Base-by-base conservation (phyloP, 2,888 invertebrate species). In the Drosophila meridionalis region DNA sequence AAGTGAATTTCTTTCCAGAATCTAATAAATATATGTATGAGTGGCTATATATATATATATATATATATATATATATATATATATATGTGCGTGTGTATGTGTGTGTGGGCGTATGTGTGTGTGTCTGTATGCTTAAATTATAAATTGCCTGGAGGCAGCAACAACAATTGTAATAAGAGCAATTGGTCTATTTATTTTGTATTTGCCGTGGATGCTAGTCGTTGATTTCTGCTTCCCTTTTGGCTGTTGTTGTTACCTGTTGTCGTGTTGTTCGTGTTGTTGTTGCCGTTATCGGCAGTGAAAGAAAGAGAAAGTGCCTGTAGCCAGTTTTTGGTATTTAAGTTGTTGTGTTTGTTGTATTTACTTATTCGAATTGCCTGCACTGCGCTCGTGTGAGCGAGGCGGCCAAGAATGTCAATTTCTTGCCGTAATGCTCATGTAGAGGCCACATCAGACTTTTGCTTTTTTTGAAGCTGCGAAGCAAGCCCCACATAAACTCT, bases 291-390 rank as follows among this genome's bases (percentile, higher is more conserved):
- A 89, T 82, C 89, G 89, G 47, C 86, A 87, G 90, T 83, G 88
- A 89, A 84, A 83, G 90, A 91, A 92, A 91, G 91, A 91, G 91
- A 91, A 91, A 91, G 91, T 91, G 91, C 82, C 88, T 62, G 74
- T 65, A 82, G 85, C 91, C 80, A 87, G 90, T 91, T 91, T 91
- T 70, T 75, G 86, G 78, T 74, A 73, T 74, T 80, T 73, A 67
- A 76, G 72, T 59, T 55, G 66, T 63, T 47, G 59, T 81, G 73
- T 62, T 60, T 59, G 42, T 66, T 60, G 72, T 75, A 74, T 82
- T 78, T 83, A 83, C 76, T 76, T 88, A 69, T 80, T 87, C 68
- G 89, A 87, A 87, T 83, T 88, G 89, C 71, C 81, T 69, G 74
- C 69, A 69, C 69, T 67, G 66, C 66, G 76, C 68, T 34, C 67